Base-by-base conservation (phyloP, 30 jellyfish, hydroid and myxozoan species). In the Cassiopea xamachana region DNA sequence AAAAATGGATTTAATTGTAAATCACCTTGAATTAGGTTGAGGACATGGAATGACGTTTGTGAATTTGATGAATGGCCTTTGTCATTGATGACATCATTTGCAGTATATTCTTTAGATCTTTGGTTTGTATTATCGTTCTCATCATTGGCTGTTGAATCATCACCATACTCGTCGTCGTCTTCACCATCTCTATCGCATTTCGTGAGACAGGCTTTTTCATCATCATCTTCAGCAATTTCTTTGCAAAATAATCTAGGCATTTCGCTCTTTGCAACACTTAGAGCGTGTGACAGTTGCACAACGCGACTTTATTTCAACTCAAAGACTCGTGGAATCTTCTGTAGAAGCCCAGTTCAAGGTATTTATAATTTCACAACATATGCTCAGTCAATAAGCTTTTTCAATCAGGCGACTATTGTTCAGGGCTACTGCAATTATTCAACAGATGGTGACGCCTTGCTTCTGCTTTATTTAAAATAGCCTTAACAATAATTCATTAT, bases 11-110 rank as follows among this genome's bases (percentile, higher is more conserved):
- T 27, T 27, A 27, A 27, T 27, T 27, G 39, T 27, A 27, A 27
- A 27, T 27, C 64, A 91, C 97, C 97, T 85, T 91, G 97, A 48
- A 93, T 87, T 82, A 93, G 69, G 79, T 93, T 93, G 12, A 93
- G 87, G 10, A 93, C 78, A 60, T 87, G 88, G 84, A 80, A 93
- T 6, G 92, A 93, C 51, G 98, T 81, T 59, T 93, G 98, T 8
- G 81, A 75, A 39, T 61, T 70, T 18, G 98, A 84, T 0, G 94
- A 87, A n/a, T 70, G 75, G 16, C 82, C 86, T 17, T 87, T 91
- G 45, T 48, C 77, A 69, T 83, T 73, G 14, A 27, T 69, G 1
- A 0, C 12, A 14, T n/a, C 59, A 39, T 82, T 73, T 6, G 46
- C 60, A 6, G 16, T 16, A 44, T 76, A 27, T 4, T 78, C 55